Evolutionary conservation across 2,113 vertebrate genomes (phyloP).

Genomic region (Saguinus imperator): DNA sequence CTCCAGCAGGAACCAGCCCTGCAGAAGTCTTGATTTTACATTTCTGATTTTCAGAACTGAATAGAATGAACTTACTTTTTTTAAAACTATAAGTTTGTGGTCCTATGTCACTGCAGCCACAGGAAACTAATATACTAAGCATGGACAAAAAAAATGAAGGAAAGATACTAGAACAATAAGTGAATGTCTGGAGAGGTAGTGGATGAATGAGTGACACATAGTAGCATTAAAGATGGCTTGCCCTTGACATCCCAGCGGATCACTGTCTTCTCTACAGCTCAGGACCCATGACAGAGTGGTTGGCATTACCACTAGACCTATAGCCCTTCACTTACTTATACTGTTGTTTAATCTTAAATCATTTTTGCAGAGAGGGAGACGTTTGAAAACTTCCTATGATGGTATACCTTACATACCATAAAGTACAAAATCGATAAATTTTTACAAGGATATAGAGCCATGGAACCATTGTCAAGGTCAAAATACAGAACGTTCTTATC

Average conservation of each 20-base stretch:
- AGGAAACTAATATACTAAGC: neutral
- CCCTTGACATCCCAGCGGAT: neutral
- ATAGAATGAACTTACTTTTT: too few relatives aligned
- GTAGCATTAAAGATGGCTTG: neutral
- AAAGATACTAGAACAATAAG: neutral
- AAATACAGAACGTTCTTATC: neutral
- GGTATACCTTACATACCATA: neutral
- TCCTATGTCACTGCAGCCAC: neutral
- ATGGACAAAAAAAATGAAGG: neutral
- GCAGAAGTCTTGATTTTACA: neutral
- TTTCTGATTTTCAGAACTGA: neutral
- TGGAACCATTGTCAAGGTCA: neutral
- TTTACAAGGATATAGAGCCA: neutral
- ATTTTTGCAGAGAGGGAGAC: too few relatives aligned
- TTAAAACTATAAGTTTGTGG: neutral
- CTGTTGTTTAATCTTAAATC: neutral
- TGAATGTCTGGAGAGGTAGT: neutral
- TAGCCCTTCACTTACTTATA: neutral
- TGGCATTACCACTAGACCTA: neutral
- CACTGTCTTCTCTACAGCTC: neutral
- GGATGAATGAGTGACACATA: neutral
- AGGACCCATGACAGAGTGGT: neutral
- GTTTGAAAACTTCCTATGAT: neutral
- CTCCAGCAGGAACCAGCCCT: neutral
- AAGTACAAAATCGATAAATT: neutral